Evolutionary conservation across 2,113 vertebrate genomes (phyloP), one percentile per base, ranked within the genome.

Genomic region (Varanus salvator): DNA sequence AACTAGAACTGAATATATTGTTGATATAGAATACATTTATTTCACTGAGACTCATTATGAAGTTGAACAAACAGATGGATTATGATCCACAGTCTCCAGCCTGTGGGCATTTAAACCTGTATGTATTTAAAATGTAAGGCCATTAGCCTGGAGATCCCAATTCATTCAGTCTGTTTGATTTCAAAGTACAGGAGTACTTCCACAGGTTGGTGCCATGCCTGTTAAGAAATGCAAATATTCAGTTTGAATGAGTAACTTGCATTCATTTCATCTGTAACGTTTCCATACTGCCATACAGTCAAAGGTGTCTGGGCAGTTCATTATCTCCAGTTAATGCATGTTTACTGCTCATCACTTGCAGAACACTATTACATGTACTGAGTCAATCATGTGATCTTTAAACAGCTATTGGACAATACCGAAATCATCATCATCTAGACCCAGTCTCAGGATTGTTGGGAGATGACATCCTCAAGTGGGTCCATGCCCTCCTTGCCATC

Each of bases 31-130:
- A 6, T 3, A 44, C 29, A 84, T 60, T 64, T 72, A 0, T 66
- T 72, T 52, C 60, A 44, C 82, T 89, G 86, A 92, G 82, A 71
- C 0, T 0, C 87, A 5, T 8, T 87, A 54, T 50, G 4, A 64
- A 60, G 71, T 90, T 87, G 17, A n/a, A 57, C 27, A 85, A 82
- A 48, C 14, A 93, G 83, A 84, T 88, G 19, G 0, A 69, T 60
- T 27, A 57, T 76, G 52, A 44, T 44, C 12, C 21, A 6, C 19
- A 31, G 31, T 6, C 34, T 21, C 48, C 31, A 66, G 44, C 4
- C 9, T n/a, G 5, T 21, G 69, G 38, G 29, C 17, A n/a, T 34
- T 86, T 34, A n/a, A 82, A 38, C 66, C 4, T 44, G 60, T 68
- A 34, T 64, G 19, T 64, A 12, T 44, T 48, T 86, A 64, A 86